Conservation (phyloP, 2,797 vertebrate species). For the Ctenopoma multispine region DNA sequence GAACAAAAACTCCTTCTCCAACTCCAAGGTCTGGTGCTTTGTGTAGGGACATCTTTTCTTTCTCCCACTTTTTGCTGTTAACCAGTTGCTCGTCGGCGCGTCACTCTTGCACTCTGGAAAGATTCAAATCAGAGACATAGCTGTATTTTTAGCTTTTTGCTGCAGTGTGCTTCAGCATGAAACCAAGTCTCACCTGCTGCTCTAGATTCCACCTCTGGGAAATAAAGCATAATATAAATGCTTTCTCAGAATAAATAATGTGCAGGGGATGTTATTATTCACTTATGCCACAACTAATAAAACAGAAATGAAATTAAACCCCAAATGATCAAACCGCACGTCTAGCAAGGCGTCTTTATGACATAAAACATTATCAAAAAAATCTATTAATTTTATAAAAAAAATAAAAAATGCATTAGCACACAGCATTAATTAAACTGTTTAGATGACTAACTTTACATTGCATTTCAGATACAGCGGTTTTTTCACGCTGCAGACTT, state of each 20-base stretch:
- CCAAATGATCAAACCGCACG: constrained; percentile 34
- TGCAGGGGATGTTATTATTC: constrained; percentile 49
- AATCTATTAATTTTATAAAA: constrained; percentile 1
- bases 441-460: not conserved
- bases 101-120: constrained; percentile 92
- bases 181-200: constrained; percentile 46
- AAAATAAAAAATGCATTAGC: constrained; percentile 7
- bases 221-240: constrained; percentile 57
- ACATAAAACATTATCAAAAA: not conserved
- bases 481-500: not conserved
- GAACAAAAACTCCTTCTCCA: constrained; percentile 99
- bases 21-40: constrained; percentile 99
- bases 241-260: constrained; percentile 42
- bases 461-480: not conserved
- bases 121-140: constrained; percentile 24
- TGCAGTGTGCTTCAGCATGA: not conserved
- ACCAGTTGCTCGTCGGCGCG: constrained; percentile 96
- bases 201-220: constrained; percentile 63
- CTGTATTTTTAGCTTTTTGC: not conserved
- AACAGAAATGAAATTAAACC: constrained; percentile 47
- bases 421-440: not conserved
- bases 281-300: constrained; percentile 37
- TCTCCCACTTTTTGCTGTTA: constrained; percentile 98
- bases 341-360: not conserved
- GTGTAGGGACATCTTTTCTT: constrained; percentile 99